phyloP scores from a whole-genome alignment of 2,113 vertebrate species.

The Haemorhous mexicanus region DNA sequence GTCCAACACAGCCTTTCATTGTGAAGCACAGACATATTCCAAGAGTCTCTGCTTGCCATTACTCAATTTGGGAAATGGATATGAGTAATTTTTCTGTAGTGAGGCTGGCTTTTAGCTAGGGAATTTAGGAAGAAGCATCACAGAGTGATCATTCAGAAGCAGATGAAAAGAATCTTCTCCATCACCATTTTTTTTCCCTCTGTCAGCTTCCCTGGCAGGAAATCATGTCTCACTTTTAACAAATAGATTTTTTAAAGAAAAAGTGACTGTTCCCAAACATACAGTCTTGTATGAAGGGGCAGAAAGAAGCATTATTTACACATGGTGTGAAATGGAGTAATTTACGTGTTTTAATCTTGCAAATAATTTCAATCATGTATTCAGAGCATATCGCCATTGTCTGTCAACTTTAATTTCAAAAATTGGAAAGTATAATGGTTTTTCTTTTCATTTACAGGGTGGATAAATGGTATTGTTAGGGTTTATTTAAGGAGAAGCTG shows the following conservation, averaged over 20 bases:
- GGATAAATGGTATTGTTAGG: not conserved
- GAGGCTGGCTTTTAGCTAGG: slow-evolving; percentile 38
- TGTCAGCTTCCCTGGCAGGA: slow-evolving; percentile 53
- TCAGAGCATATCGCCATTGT: not conserved
- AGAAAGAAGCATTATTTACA: slow-evolving; percentile 36
- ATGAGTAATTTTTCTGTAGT: not conserved
- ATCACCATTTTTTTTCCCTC: slow-evolving; percentile 26
- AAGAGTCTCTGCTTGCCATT: slow-evolving; percentile 37
- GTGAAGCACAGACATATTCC: slow-evolving; percentile 4
- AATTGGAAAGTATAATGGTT: slow-evolving; percentile 11
- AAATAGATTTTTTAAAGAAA: slow-evolving; percentile 37
- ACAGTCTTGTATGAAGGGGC: not conserved
- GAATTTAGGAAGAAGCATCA: slow-evolving; percentile 41
- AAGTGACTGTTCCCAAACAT: slow-evolving; percentile 21
- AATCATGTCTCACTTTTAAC: slow-evolving; percentile 40
- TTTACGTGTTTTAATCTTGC: slow-evolving; percentile 8
- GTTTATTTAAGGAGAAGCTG: slow-evolving; percentile 26
- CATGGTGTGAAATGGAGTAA: slow-evolving; percentile 26
- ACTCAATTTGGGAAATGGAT: slow-evolving; percentile 47
- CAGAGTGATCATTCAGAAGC: slow-evolving; percentile 39
- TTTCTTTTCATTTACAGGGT: not conserved
- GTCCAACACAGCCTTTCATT: slow-evolving; percentile 27
- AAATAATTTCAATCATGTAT: slow-evolving; percentile 52
- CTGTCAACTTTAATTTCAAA: slow-evolving; percentile 45
- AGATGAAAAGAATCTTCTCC: slow-evolving; percentile 56